A percentile compares a stretch with the other conserved stretches of the same genome.
Conservation (phyloP, 2,888 invertebrate genomes). For the Malachius bipustulatus region DNA sequence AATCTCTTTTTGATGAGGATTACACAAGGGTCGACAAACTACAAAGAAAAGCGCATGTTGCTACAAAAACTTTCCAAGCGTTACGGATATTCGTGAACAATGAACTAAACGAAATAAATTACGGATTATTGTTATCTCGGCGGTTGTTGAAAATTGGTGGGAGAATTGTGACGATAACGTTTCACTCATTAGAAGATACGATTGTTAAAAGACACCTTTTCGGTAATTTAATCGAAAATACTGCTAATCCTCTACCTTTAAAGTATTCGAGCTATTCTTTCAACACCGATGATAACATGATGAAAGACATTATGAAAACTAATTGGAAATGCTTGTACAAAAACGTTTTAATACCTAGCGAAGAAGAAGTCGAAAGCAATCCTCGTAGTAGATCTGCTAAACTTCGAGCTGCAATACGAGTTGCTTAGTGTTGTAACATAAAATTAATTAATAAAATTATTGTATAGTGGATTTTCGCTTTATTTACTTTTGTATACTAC, state of each 20-base stretch:
- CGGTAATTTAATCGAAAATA: conserved; percentile 61
- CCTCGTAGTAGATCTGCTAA: conserved; percentile 84
- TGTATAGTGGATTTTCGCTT: not conserved
- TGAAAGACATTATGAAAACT: conserved; percentile 48
- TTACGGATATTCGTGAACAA: conserved; percentile 92
- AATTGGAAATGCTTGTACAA: conserved; percentile 72
- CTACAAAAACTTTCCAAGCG: conserved; percentile 89
- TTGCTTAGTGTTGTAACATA: conserved; percentile 37
- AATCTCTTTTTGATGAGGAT: conserved; percentile 35
- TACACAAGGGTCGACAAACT: conserved; percentile 54
- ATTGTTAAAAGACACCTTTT: conserved; percentile 82
- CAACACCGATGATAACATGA: conserved; percentile 46
- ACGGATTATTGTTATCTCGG: conserved; percentile 67
- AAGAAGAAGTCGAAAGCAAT: conserved; percentile 64
- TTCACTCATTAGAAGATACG: conserved; percentile 89
- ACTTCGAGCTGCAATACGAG: conserved; percentile 69
- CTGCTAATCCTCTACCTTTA: conserved; percentile 58
- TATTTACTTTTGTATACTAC: too few species aligned
- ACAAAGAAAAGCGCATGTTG: conserved; percentile 63
- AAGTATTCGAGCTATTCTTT: conserved; percentile 55
- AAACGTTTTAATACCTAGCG: conserved; percentile 63
- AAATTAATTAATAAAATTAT: conserved; percentile 7
- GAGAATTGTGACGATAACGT: conserved; percentile 68
- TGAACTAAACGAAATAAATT: conserved; percentile 90
- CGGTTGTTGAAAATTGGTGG: conserved; percentile 69